Evolutionary conservation across 2,797 vertebrate species (phyloP), one percentile per base, ranked within the genome.

Genomic region (Rhabdomys pumilio): DNA sequence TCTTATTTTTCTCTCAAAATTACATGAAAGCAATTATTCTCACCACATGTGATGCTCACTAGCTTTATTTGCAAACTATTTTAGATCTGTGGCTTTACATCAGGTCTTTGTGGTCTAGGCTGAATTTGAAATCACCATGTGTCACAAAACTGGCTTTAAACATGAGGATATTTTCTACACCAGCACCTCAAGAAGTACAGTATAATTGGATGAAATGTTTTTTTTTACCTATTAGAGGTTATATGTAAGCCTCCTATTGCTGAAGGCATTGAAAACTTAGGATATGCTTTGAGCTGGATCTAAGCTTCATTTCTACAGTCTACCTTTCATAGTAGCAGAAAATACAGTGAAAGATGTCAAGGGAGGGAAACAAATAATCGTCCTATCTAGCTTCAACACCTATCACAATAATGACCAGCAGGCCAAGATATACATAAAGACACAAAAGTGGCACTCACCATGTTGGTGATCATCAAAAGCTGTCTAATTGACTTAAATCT

Each of bases 1-100:
- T 53, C n/a, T 95, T 73, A 41, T 72, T 92, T 90, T 94, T 81
- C 38, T 90, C 14, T 41, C 59, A 77, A 65, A 72, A 81, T 31
- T 38, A 77, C 79, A 79, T 65, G 3, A 29, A 79, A 53, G 15
- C 29, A 34, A 53, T 79, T 79, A 10, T 31, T 34, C 53, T 44
- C 6, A 76, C 69, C 26, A 69, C 41, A 38, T 79, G 22, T 65
- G 24, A 65, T 87, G 69, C 13, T 96, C 22, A 77, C 8, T 47
- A 90, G 63, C 2, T 19, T 89, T 53, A 59, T 95, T 31, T 82
- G 19, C n/a, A 94, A 69, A 84, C 63, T 69, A 72, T 57, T 63
- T 95, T 50, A 84, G 2, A 76, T 69, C 38, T 73, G 15, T 63
- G 38, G 3, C 65, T 73, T 57, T 87, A 87, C 24, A 73, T 1